A percentile compares a stretch with the other conserved stretches of the same genome.
Conservation (phyloP, 2,797 vertebrate genomes). For the Menidia menidia region DNA sequence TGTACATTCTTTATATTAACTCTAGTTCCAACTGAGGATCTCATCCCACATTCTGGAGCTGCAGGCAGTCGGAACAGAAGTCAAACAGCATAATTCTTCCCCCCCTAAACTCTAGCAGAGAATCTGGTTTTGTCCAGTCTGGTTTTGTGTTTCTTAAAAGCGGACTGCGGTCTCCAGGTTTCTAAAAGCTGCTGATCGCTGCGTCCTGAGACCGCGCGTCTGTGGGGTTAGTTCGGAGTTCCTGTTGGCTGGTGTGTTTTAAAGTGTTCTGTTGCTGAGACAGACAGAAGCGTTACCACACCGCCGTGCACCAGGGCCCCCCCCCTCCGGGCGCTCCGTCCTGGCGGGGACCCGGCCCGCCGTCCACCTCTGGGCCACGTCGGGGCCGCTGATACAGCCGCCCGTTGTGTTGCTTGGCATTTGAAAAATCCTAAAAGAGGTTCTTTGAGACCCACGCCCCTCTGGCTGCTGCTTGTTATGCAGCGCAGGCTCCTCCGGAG, state of each 20-base stretch:
- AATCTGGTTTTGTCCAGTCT: too few species aligned
- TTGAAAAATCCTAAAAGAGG: conserved; percentile 16
- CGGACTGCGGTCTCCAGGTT: neutral
- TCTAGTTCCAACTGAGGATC: conserved; percentile 2
- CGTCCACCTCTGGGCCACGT: neutral
- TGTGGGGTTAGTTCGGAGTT: neutral
- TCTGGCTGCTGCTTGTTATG: conserved; percentile 20
- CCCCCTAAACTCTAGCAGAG: too few species aligned
- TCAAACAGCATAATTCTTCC: too few species aligned
- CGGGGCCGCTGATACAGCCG: conserved; percentile 52
- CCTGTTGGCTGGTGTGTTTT: conserved; percentile 9
- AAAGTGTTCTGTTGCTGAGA: neutral
- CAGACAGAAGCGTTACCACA: neutral
- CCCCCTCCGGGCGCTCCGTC: neutral
- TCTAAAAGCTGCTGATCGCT: neutral
- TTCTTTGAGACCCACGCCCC: neutral
- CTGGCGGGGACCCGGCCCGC: neutral
- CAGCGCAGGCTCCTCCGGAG: conserved; percentile 32
- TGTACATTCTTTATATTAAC: conserved; percentile 45
- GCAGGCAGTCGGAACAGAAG: neutral
- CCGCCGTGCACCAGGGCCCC: neutral
- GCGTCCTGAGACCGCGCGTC: neutral
- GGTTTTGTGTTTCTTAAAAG: too few species aligned
- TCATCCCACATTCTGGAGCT: neutral
- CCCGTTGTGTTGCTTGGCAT: conserved; percentile 34